Percentiles rank a stretch among this genome's conserved stretches.
Conservation (phyloP, 2,888 invertebrate genomes). For the Rotaria socialis region DNA sequence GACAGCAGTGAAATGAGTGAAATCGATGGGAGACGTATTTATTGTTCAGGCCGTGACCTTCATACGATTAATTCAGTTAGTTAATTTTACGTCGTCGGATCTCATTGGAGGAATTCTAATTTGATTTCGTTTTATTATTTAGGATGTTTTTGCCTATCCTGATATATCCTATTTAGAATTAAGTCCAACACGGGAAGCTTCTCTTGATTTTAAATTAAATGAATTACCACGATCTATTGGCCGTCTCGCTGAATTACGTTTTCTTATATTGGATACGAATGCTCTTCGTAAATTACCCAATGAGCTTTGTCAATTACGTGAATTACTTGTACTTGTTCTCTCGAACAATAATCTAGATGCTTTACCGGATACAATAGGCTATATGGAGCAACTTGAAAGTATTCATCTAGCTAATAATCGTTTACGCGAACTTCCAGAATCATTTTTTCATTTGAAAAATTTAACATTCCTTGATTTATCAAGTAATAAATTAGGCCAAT, state of each 20-base stretch:
- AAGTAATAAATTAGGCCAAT: conserved; percentile 34
- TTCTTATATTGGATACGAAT: conserved; percentile 36
- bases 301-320: not conserved
- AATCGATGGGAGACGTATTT: not conserved
- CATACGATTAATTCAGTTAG: not conserved
- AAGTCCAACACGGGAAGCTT: conserved; percentile 33
- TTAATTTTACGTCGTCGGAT: not conserved
- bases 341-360: not conserved
- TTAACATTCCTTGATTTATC: conserved; percentile 38
- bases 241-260: not conserved
- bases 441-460: conserved; percentile 15
- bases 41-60: not conserved
- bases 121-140: not conserved
- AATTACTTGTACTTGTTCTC: not conserved
- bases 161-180: conserved; percentile 33
- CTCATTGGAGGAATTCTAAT: not conserved
- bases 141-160: conserved; percentile 1
- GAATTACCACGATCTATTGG: conserved; percentile 7
- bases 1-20: not conserved
- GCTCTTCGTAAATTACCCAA: conserved; percentile 1
- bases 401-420: conserved; percentile 38
- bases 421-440: not conserved
- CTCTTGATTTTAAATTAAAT: not conserved
- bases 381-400: not conserved
- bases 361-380: not conserved